Evolutionary conservation across 2,888 invertebrate species (phyloP).

Genomic region (Folsomia candida): DNA sequence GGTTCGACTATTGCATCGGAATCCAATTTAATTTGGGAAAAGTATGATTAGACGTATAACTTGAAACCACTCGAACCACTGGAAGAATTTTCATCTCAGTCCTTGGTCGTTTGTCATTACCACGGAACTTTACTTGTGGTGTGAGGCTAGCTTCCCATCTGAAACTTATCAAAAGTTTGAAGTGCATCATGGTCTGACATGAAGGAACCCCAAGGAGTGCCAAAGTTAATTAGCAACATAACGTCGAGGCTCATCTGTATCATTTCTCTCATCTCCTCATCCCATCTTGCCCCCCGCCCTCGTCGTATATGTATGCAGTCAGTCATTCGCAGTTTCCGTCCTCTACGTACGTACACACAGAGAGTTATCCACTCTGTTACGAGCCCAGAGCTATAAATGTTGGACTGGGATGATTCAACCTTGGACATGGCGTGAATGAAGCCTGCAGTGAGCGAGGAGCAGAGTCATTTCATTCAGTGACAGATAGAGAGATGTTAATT

Average conservation of each 20-base stretch:
- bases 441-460: no score
- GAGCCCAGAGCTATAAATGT: background rate
- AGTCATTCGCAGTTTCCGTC: no score
- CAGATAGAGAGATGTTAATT: constrained; percentile 15
- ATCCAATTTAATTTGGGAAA: background rate
- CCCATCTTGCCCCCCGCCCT: constrained; percentile 1
- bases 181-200: background rate
- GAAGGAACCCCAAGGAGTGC: background rate
- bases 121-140: background rate
- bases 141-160: background rate
- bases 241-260: background rate
- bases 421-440: no score
- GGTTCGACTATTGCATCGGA: background rate
- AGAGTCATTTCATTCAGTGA: background rate
- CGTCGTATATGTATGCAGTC: no score
- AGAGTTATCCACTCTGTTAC: background rate
- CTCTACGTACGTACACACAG: background rate
- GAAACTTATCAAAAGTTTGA: constrained; percentile 4
- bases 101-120: background rate
- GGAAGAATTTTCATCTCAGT: constrained; percentile 10
- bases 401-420: background rate
- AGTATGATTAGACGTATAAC: background rate
- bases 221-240: constrained; percentile 25
- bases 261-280: background rate
- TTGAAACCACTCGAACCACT: background rate